Evolutionary conservation across 2,113 vertebrate species (phyloP), one percentile per base, ranked within the genome.

Genomic region (Pseudorectes ferrugineus): DNA sequence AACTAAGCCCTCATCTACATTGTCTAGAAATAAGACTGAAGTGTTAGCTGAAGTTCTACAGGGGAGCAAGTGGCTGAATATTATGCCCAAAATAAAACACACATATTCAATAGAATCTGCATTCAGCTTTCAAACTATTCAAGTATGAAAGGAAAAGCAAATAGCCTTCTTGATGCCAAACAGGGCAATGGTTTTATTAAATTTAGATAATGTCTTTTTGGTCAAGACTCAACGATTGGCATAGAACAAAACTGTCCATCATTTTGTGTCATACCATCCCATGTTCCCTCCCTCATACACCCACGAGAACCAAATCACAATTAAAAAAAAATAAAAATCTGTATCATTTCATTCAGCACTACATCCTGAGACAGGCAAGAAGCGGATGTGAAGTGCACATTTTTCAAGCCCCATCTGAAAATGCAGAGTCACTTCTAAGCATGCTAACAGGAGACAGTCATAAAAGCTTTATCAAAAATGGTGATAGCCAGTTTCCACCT

Each of bases 181-280:
- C 25, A 62, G 42, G 93, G 76, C 61, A 90, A 75, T 65, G 20
- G 72, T 72, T 95, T 94, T 92, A 90, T 52, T 92, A 92, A 90
- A 97, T 97, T 93, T 96, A 97, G 92, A 88, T 93, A 46, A 91
- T 85, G 65, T 95, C 81, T 77, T 92, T 96, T 97, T 95, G 80
- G 66, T 95, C n/a, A 81, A 89, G 66, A 93, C 40, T 96, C 78
- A 67, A 71, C 76, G 62, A 61, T 1, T 55, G 28, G 29, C 61
- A 79, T 5, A 83, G 55, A 87, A 81, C 20, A 77, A 85, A 79
- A 35, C 31, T 73, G 52, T 35, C 35, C 58, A 63, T 62, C 72
- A 21, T 54, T 90, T 49, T 11, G 2, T 57, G 26, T 83, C 59
- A 85, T 45, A 89, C 29, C 75, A 84, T 57, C 58, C 83, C 79